A percentile compares a stretch with the other conserved stretches of the same genome.
Evolutionary conservation across 2,888 invertebrate species (phyloP).

Genomic region (Parnassius smintheus): DNA sequence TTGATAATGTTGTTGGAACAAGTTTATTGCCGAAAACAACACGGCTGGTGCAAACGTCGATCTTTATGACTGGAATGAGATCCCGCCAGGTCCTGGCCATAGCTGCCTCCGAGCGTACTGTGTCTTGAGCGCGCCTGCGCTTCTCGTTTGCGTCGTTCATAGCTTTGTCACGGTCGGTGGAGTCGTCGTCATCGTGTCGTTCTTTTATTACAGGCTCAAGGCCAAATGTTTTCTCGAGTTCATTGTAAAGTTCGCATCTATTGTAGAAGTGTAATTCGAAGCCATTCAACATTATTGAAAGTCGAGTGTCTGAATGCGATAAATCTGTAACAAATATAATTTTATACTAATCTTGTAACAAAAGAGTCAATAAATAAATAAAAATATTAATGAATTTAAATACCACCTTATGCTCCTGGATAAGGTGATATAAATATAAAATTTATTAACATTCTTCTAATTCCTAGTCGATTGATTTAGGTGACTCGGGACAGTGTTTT

Average conservation of each 20-base stretch:
- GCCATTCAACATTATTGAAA: slow-evolving; percentile 95
- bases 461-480: too few relatives aligned
- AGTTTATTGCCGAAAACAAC: slow-evolving; percentile 97
- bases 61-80: slow-evolving; percentile 97
- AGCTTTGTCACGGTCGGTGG: slow-evolving; percentile 78
- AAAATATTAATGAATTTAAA: too few relatives aligned
- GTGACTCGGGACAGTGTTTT: too few relatives aligned
- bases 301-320: slow-evolving; percentile 95
- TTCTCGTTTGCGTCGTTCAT: slow-evolving; percentile 84
- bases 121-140: slow-evolving; percentile 71
- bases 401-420: too few relatives aligned
- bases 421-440: too few relatives aligned
- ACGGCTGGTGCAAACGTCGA: slow-evolving; percentile 95
- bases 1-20: slow-evolving; percentile 95
- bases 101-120: slow-evolving; percentile 88
- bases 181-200: slow-evolving; percentile 77
- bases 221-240: slow-evolving; percentile 93
- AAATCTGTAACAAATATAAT: slow-evolving; percentile 84
- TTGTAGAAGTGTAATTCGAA: slow-evolving; percentile 98
- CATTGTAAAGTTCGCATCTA: slow-evolving; percentile 91
- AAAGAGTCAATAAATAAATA: too few relatives aligned
- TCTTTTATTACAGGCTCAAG: slow-evolving; percentile 89
- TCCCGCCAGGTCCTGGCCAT: slow-evolving; percentile 96
- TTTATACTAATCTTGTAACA: too few relatives aligned
- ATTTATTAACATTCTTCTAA: too few relatives aligned